A percentile compares a stretch with the other conserved stretches of the same genome.
Conservation (phyloP, 2,888 invertebrate species). For the Caenorhabditis virilis region DNA sequence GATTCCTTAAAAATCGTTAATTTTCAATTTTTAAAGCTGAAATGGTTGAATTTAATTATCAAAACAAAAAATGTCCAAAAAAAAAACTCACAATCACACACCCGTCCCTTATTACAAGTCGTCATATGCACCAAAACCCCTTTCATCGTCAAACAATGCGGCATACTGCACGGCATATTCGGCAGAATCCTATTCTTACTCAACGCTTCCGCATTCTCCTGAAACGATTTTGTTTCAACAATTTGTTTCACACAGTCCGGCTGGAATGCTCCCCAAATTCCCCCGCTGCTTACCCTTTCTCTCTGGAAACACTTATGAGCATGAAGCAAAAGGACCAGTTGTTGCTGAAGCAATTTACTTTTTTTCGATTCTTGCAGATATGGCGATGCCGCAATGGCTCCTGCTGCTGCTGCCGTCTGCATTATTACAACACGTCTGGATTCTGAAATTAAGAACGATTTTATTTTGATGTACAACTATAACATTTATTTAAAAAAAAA, state of each 20-base stretch:
- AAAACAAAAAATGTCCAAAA: constrained; percentile 1
- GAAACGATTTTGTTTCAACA: not conserved
- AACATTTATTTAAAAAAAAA: too few species aligned
- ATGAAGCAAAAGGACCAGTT: constrained; percentile 91
- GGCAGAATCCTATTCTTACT: constrained; percentile 22
- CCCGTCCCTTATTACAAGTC: constrained; percentile 84
- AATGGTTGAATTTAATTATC: constrained; percentile 26
- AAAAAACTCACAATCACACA: constrained; percentile 69
- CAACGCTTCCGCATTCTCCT: constrained; percentile 20
- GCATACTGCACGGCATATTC: constrained; percentile 78
- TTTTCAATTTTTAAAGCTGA: constrained; percentile 34
- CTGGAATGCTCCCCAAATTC: not conserved
- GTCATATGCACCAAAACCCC: constrained; percentile 97
- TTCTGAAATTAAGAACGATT: too few species aligned
- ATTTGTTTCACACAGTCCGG: not conserved
- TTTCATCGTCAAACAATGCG: constrained; percentile 99
- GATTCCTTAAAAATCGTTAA: too few species aligned
- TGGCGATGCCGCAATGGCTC: constrained; percentile 19
- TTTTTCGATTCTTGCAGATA: constrained; percentile 86
- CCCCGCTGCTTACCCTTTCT: constrained; percentile 74
- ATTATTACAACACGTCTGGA: too few species aligned
- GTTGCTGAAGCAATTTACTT: constrained; percentile 95
- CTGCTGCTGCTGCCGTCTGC: constrained; percentile 13
- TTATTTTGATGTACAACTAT: too few species aligned
- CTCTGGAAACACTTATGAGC: constrained; percentile 97